Base-by-base conservation (phyloP, 2,797 vertebrate genomes). In the Periparus ater region DNA sequence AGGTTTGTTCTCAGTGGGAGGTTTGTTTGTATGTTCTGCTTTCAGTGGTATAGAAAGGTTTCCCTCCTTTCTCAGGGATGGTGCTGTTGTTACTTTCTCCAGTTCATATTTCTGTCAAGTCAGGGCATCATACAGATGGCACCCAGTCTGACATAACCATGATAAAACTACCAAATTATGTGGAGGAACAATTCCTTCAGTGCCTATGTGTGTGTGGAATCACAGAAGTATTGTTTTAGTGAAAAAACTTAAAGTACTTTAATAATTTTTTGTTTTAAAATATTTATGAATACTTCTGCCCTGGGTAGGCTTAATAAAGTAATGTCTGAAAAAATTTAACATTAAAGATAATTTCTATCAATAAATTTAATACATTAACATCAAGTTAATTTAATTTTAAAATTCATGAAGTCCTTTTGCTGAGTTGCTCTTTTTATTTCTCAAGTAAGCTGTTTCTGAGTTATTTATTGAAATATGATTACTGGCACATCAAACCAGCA, bases 1-100 rank as follows among this genome's bases (percentile, higher is more conserved):
- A 76, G 66, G 67, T 93, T 96, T 94, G 74, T 51, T 95, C 89
- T 21, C 70, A 85, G 91, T 60, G 67, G 88, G 89, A 81, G 48
- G 30, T 92, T 86, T 91, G 54, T 66, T 88, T 84, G 22, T 12
- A 67, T 53, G 16, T 60, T 79, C 45, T 91, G 20, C 32, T 92
- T 90, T n/a, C 44, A 76, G 40, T 34, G 55, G 6, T 17, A 17
- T 19, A 50, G 70, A 84, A 84, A 73, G 51, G 14, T 76, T 83
- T 89, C 45, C 60, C n/a, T 88, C 36, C 27, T 65, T 88, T 76
- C 50, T 55, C 42, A 57, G 53, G 60, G 34, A 11, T 4, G 2
- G 7, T 45, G 32, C n/a, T 78, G 54, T 42, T 89, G 22, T 32
- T 85, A 67, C 62, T 32, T 89, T 86, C 54, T 85, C n/a, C 44